phyloP scores from a whole-genome alignment of 2,888 invertebrate genomes.

The Ophion costatus region DNA sequence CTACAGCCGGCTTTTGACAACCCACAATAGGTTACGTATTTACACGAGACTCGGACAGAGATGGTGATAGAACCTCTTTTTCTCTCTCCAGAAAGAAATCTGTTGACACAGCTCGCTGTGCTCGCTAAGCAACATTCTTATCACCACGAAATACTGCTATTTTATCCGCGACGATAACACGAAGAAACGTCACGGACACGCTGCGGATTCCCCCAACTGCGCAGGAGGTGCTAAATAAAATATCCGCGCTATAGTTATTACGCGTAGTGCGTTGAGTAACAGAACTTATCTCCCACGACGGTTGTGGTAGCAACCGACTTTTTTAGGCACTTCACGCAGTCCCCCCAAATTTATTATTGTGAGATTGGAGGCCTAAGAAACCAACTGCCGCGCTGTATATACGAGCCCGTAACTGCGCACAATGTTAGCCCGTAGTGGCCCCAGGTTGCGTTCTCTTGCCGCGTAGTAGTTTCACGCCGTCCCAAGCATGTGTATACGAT shows the following conservation, averaged over 20 bases:
- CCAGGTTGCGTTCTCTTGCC: constrained; percentile 19
- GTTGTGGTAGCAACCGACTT: constrained; percentile 19
- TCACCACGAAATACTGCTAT: neutral
- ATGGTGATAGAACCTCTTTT: neutral
- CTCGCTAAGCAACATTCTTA: neutral
- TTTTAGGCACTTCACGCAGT: neutral
- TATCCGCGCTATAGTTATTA: neutral
- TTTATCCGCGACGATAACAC: neutral
- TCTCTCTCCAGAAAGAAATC: neutral
- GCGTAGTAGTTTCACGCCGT: constrained; percentile 27
- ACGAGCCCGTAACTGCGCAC: constrained; percentile 52
- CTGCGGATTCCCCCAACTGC: neutral
- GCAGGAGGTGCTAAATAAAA: neutral
- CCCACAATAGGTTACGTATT: neutral
- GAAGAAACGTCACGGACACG: neutral
- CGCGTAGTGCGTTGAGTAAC: neutral
- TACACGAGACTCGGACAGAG: neutral
- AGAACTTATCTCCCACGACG: neutral
- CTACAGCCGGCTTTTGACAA: neutral
- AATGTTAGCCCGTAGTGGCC: constrained; percentile 29
- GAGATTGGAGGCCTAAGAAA: neutral
- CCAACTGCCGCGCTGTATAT: constrained; percentile 40
- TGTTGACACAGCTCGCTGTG: neutral
- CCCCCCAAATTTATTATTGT: constrained; percentile 14
- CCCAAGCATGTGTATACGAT: neutral